Evolutionary conservation across 2,888 invertebrate genomes (phyloP).

Genomic region (Cataglyphis cursor): DNA sequence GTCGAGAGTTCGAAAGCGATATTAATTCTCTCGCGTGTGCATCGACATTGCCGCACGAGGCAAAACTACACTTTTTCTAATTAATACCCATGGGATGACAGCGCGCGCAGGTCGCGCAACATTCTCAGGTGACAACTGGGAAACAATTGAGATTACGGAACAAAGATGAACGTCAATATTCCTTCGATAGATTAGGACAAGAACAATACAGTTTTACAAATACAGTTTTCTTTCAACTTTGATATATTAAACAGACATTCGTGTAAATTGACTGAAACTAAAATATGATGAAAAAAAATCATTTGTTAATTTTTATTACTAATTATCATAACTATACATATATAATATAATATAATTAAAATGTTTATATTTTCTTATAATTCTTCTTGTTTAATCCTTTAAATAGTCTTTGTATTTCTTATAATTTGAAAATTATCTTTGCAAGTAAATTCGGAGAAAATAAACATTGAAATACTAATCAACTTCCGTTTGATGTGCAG

Average conservation of each 20-base stretch:
- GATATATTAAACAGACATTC: background rate
- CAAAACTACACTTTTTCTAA: conserved; percentile 64
- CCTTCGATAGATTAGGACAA: background rate
- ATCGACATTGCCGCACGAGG: conserved; percentile 44
- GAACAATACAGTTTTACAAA: background rate
- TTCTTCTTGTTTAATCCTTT: background rate
- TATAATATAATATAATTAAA: background rate
- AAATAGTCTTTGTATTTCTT: background rate
- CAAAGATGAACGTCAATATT: conserved; percentile 21
- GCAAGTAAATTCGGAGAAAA: background rate
- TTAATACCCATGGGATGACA: conserved; percentile 54
- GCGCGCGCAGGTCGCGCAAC: conserved; percentile 13
- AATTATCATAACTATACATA: background rate
- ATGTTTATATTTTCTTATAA: background rate
- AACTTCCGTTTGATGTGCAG: conserved; percentile 61
- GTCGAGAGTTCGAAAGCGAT: conserved; percentile 66
- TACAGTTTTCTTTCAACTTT: background rate
- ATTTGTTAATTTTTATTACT: background rate
- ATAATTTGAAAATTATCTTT: conserved; percentile 10
- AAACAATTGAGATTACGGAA: conserved; percentile 30
- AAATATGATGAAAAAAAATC: background rate
- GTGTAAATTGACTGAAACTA: background rate
- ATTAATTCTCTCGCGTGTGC: conserved; percentile 65
- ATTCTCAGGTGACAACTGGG: conserved; percentile 37
- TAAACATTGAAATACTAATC: conserved; percentile 49